Percentiles rank a stretch among this genome's conserved stretches.
These are phyloP conservation scores for Amniataba percoides DNA, from an alignment of 2,797 vertebrate genomes.

Conservation along the genomic window DNA sequence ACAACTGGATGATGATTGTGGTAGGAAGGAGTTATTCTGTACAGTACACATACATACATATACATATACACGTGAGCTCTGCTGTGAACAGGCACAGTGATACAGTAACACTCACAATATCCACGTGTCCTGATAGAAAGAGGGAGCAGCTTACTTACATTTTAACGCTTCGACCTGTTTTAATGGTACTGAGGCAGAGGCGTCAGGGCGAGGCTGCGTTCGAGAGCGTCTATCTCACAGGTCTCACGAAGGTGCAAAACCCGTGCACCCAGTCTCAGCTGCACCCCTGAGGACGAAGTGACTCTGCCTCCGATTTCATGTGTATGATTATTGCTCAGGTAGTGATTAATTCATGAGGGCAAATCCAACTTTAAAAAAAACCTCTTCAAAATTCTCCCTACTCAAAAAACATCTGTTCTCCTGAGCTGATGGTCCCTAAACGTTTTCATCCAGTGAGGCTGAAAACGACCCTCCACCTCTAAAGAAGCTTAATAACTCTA, in stretches of 20 bases:
- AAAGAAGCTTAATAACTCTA: slow-evolving; percentile 22
- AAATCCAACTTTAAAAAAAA: background rate
- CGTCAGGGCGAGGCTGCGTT: slow-evolving; percentile 2
- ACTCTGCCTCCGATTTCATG: background rate
- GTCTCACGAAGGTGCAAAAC: no score
- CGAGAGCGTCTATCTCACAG: background rate
- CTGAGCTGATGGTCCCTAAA: slow-evolving; percentile 58
- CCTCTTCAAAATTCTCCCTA: background rate
- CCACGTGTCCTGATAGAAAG: slow-evolving; percentile 24
- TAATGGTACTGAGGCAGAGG: background rate
- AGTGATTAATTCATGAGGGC: slow-evolving; percentile 5
- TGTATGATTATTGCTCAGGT: slow-evolving; percentile 64
- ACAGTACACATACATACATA: slow-evolving; percentile 67
- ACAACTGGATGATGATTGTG: slow-evolving; percentile 34
- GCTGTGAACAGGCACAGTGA: slow-evolving; percentile 64
- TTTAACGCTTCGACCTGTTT: slow-evolving; percentile 1
- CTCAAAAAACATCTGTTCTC: background rate
- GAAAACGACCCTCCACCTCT: slow-evolving; percentile 14
- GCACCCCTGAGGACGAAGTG: slow-evolving; percentile 13
- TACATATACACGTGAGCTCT: slow-evolving; percentile 60
- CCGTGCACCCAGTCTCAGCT: background rate
- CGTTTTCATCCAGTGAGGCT: background rate
- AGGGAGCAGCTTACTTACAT: slow-evolving; percentile 8
- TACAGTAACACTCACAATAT: slow-evolving; percentile 38
- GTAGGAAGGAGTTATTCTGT: slow-evolving; percentile 50